phyloP scores from a whole-genome alignment of 2,888 invertebrate species.

The Spicauda simplicius region DNA sequence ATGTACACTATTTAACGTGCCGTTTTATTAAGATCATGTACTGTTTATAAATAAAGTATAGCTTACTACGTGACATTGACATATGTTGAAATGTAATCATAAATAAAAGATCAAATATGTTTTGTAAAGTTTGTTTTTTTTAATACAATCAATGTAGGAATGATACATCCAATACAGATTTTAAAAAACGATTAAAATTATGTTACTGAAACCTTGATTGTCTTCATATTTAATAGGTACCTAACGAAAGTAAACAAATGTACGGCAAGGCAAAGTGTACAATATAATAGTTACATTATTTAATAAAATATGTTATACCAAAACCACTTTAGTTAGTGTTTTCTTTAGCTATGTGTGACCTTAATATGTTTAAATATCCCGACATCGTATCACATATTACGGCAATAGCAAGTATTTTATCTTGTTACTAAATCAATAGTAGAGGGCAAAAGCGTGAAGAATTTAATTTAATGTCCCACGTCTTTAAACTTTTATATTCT shows the following conservation, averaged over 20 bases:
- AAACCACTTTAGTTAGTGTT: constrained; percentile 4
- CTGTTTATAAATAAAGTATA: neutral
- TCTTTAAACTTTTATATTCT: too few relatives aligned
- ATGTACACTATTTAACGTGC: constrained; percentile 10
- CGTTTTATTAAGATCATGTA: constrained; percentile 5
- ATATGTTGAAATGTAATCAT: neutral
- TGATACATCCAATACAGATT: neutral
- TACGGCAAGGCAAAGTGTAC: constrained; percentile 12
- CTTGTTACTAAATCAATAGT: too few relatives aligned
- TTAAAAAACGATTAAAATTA: too few relatives aligned
- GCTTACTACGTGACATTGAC: neutral
- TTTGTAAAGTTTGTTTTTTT: neutral
- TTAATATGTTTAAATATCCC: constrained; percentile 1
- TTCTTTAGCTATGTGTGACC: constrained; percentile 8
- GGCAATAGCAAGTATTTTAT: too few relatives aligned
- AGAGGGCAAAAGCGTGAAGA: too few relatives aligned
- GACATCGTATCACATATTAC: neutral
- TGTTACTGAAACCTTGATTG: too few relatives aligned
- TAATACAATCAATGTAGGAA: too few relatives aligned
- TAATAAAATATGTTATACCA: constrained; percentile 24
- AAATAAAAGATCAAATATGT: neutral
- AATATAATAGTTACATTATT: constrained; percentile 18
- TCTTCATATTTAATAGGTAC: too few relatives aligned
- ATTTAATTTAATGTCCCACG: too few relatives aligned
- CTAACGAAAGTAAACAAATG: neutral